Percentiles rank a stretch among this genome's conserved stretches.
Conservation (phyloP, 2,888 invertebrate species). For the Protodeltote pygarga region DNA sequence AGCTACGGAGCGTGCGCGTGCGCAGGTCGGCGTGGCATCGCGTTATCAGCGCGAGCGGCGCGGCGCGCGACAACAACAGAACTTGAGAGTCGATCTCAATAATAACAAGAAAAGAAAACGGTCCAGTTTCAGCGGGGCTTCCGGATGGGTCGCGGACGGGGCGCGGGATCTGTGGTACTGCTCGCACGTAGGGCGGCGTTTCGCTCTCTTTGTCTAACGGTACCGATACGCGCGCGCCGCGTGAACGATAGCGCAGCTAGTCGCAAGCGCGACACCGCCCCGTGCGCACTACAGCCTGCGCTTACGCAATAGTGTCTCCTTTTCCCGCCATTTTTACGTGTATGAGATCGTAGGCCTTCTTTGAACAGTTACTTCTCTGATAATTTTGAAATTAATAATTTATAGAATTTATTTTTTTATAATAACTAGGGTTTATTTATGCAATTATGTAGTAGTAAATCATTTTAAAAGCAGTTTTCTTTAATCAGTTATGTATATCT, state of each 20-base stretch:
- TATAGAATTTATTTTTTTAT: not conserved
- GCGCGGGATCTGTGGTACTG: constrained; percentile 70
- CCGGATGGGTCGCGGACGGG: constrained; percentile 84
- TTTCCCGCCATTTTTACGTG: constrained; percentile 69
- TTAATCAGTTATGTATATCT: constrained; percentile 18
- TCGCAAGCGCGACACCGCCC: constrained; percentile 80
- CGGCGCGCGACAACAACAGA: constrained; percentile 86
- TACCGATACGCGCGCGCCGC: constrained; percentile 65
- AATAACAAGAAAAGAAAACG: constrained; percentile 87
- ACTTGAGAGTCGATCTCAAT: constrained; percentile 86
- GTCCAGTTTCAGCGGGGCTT: constrained; percentile 87
- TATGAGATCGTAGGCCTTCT: constrained; percentile 55
- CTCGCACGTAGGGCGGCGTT: constrained; percentile 67
- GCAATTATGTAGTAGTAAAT: constrained; percentile 13
- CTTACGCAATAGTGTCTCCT: constrained; percentile 23
- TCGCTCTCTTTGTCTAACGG: constrained; percentile 82
- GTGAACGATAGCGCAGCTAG: constrained; percentile 81
- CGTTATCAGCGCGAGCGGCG: constrained; percentile 85
- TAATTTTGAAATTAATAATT: not conserved
- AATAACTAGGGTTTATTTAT: not conserved
- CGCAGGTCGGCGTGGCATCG: constrained; percentile 82
- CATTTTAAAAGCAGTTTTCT: constrained; percentile 17
- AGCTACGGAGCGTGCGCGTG: constrained; percentile 80
- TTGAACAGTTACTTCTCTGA: constrained; percentile 1
- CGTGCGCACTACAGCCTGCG: constrained; percentile 47